Percentiles rank a stretch among this genome's conserved stretches.
These are phyloP conservation scores for Diachasmimorpha longicaudata DNA, from an alignment of 1,140 invertebrate species.

Conservation along the genomic window DNA sequence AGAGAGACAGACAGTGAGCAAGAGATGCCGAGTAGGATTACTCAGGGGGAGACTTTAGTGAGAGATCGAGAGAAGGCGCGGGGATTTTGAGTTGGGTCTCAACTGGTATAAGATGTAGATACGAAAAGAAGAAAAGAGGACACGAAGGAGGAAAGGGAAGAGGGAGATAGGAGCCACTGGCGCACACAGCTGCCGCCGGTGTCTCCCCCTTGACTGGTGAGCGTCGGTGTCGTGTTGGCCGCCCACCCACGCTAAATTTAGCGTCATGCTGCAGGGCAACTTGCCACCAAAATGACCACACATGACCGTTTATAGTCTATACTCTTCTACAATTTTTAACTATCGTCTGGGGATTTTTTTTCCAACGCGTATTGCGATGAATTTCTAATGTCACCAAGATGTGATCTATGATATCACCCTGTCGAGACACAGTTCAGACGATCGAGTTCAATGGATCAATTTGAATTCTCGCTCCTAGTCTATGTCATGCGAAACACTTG, in stretches of 20 bases:
- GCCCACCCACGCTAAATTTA: constrained; percentile 58
- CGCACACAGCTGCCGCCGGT: neutral
- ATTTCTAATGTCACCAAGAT: neutral
- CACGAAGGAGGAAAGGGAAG: neutral
- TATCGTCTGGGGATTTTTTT: neutral
- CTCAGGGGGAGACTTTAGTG: neutral
- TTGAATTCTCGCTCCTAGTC: too few relatives aligned
- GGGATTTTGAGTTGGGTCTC: neutral
- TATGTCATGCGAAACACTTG: too few relatives aligned
- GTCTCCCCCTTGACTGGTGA: constrained; percentile 41
- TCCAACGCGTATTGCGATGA: neutral
- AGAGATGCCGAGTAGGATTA: neutral
- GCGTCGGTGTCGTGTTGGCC: constrained; percentile 38
- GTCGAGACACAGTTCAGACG: too few relatives aligned
- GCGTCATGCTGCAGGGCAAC: constrained; percentile 39
- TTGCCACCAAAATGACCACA: constrained; percentile 43
- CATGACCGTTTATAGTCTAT: constrained; percentile 21
- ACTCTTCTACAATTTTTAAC: neutral
- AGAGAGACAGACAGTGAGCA: neutral
- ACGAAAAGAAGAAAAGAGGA: constrained; percentile 11
- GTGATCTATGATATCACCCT: neutral
- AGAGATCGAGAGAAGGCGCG: neutral
- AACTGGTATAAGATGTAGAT: constrained; percentile 19
- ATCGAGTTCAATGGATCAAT: too few relatives aligned
- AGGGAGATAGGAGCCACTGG: neutral